Conservation (phyloP, 2,113 vertebrate species). For the Dasyornis broadbenti region DNA sequence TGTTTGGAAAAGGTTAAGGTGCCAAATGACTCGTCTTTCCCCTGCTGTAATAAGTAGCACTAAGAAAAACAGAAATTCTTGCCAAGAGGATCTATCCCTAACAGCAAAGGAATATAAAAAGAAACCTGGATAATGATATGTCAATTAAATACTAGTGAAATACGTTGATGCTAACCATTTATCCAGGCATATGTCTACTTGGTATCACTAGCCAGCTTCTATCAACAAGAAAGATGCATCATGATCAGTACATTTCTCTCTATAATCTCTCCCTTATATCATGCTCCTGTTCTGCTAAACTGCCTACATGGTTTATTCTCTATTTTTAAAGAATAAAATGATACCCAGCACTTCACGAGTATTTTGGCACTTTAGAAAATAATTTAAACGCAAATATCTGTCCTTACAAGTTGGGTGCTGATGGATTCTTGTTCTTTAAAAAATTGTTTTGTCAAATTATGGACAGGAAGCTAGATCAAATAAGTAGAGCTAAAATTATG, state of each 20-base stretch:
- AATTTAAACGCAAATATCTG: neutral
- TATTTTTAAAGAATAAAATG: neutral
- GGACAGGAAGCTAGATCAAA: neutral
- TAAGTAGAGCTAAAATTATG: neutral
- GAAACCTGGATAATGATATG: neutral
- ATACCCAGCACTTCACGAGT: neutral
- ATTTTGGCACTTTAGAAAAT: neutral
- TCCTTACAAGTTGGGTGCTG: neutral
- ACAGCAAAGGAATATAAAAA: neutral
- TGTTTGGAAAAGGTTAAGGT: constrained; percentile 22
- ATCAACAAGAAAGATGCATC: neutral
- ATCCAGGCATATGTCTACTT: neutral
- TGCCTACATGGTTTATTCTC: neutral
- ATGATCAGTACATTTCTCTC: neutral
- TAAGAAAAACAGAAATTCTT: neutral
- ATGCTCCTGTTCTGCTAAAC: neutral
- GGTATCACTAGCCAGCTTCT: neutral
- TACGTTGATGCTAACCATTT: neutral
- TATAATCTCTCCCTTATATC: neutral
- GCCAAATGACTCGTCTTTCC: constrained; percentile 14
- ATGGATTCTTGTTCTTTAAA: neutral
- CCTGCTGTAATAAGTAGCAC: neutral
- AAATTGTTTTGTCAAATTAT: neutral
- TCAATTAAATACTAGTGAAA: neutral
- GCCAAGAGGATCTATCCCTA: neutral